Evolutionary conservation across 2,113 vertebrate species (phyloP), one percentile per base, ranked within the genome.

Genomic region (Chlamydotis undulata): DNA sequence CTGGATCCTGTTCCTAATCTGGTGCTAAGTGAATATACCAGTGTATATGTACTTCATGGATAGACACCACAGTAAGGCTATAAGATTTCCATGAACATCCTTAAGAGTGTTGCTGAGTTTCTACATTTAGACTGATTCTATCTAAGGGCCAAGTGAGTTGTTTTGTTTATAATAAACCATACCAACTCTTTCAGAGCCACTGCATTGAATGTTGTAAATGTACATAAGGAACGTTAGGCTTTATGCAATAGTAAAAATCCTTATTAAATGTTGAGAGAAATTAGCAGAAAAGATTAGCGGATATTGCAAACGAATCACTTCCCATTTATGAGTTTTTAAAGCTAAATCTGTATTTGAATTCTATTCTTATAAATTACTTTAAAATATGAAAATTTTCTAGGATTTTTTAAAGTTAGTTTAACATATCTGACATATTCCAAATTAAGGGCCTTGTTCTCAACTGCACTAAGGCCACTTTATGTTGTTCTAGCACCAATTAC

Each of bases 211-310:
- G n/a, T 16, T 67, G 35, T 87, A 73, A 75, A 37, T 1, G 19
- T 77, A 78, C 11, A 28, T 59, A 88, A 90, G 74, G 67, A 95
- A 94, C 63, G 82, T 87, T 75, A 92, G 14, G 49, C 5, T 97
- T 95, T 93, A 94, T 83, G 41, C 43, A 87, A 31, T 53, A 80
- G 19, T 87, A 79, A 83, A 96, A 93, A 87, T 84, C 16, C 49
- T 18, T 80, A 82, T 45, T 83, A 82, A 91, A 82, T 0, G 1
- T 67, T 88, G 52, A 79, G 25, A 59, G 41, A 93, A 87, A 85
- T 78, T 86, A 89, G 68, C 61, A 76, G 50, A 87, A 90, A 23
- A 61, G 25, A 89, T 89, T 74, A 83, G 23, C 78, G 7, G 53
- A 43, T 77, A 94, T 68, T 87, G 43, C 64, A 65, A 75, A 71